Evolutionary conservation across 2,113 vertebrate species (phyloP).

Genomic region (Jaculus jaculus): DNA sequence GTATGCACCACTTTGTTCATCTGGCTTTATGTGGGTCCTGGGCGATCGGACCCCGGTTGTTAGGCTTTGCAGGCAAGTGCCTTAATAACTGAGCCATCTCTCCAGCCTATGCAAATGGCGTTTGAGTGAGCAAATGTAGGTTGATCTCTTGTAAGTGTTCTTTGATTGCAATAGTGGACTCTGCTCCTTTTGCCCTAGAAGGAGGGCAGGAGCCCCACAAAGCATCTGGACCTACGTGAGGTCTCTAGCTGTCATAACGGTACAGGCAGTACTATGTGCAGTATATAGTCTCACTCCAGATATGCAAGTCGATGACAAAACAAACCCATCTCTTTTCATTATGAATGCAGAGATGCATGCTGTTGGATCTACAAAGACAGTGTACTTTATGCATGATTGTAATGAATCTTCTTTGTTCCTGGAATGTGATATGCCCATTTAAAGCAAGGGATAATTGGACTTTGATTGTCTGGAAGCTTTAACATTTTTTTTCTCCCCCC

Average conservation of each 20-base stretch:
- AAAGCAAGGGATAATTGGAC: neutral
- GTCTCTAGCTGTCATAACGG: neutral
- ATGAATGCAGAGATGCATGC: neutral
- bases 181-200: neutral
- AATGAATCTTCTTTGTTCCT: neutral
- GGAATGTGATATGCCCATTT: neutral
- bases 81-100: too few species aligned
- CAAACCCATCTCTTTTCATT: neutral
- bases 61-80: too few species aligned
- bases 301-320: neutral
- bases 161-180: neutral
- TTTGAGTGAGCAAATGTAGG: neutral
- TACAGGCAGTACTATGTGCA: rapidly evolving
- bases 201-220: neutral
- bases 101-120: neutral
- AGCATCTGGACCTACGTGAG: neutral
- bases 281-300: neutral
- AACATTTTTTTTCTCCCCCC: neutral
- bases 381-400: neutral
- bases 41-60: too few species aligned
- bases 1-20: too few species aligned
- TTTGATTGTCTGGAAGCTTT: neutral
- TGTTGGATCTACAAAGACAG: neutral
- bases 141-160: neutral
- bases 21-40: too few species aligned